Base-by-base conservation (phyloP, 1,140 invertebrate species). In the Eurosta solidaginis region DNA sequence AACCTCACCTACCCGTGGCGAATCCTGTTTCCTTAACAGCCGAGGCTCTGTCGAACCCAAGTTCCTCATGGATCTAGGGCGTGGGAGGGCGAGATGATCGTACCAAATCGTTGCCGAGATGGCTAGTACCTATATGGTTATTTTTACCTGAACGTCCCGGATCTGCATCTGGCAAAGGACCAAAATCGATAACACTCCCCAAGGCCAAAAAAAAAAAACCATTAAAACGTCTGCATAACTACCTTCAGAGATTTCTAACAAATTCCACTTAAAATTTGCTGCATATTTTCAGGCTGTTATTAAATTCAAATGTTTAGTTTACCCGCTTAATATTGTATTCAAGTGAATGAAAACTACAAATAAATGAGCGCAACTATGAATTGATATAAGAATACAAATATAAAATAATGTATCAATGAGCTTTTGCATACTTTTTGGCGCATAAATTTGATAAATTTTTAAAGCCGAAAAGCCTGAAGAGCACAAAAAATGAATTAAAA, bases 221-320 rank as follows among this genome's bases (percentile, higher is more conserved):
- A n/a, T 29, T 63, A 4, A 17, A 5, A 63, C n/a, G 59, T 68
- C 10, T 68, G 17, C n/a, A 4, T n/a, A n/a, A n/a, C 27, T 40
- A 68, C 59, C 40, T 68, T 68, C 33, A 40, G 40, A 17, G 33
- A 20, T 29, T 22, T 47, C 14, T 68, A 40, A 68, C 29, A 17
- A 40, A 40, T 40, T 40, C 59, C n/a, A 68, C 29, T 68, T 42
- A 20, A 14, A 68, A 17, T 68, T 68, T 68, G n/a, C n/a, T n/a
- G 59, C 33, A 68, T 68, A 68, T n/a, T 42, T 68, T 40, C n/a
- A 40, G 59, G 59, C 59, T 42, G 59, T 40, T 68, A 40, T 40
- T 68, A 68, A 68, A 68, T 68, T 68, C 59, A 68, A n/a, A n/a
- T n/a, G n/a, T n/a, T n/a, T n/a, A n/a, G n/a, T n/a, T 68, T 42